Conservation (phyloP, 2,113 vertebrate genomes). For the Furnarius figulus region DNA sequence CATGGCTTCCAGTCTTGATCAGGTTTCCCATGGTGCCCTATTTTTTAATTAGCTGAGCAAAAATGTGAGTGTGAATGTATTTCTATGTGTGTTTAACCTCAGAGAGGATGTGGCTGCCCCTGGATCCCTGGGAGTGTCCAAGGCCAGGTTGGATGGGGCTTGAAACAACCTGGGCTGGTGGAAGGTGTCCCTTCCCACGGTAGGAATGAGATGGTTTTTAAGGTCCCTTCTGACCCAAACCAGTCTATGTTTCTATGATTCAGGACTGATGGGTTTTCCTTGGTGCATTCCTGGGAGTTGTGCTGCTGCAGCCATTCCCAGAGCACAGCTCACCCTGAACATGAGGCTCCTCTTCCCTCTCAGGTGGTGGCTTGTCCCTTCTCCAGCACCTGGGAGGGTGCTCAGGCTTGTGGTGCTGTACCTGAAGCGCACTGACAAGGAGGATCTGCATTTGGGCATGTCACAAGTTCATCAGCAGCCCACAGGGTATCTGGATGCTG, state of each 20-base stretch:
- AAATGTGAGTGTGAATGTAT: neutral
- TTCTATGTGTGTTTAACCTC: neutral
- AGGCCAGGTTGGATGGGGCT: neutral
- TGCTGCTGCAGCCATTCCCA: neutral
- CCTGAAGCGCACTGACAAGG: neutral
- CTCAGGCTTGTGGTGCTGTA: neutral
- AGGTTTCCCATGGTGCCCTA: neutral
- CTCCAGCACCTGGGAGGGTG: neutral
- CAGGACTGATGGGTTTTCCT: neutral
- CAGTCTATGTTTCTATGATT: neutral
- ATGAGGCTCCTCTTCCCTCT: neutral
- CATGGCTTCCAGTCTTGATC: neutral
- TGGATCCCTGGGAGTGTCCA: neutral
- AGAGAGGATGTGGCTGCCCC: neutral
- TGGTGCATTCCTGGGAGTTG: neutral
- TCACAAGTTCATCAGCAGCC: neutral
- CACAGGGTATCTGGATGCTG: fast-evolving
- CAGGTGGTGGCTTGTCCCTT: neutral
- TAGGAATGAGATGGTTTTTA: neutral
- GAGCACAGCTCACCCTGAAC: neutral
- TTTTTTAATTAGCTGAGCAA: neutral
- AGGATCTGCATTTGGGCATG: neutral
- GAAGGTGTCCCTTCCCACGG: neutral
- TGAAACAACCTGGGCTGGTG: neutral
- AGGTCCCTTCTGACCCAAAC: neutral